phyloP scores from a whole-genome alignment of 2,888 invertebrate genomes.

The Aricia artaxerxes region DNA sequence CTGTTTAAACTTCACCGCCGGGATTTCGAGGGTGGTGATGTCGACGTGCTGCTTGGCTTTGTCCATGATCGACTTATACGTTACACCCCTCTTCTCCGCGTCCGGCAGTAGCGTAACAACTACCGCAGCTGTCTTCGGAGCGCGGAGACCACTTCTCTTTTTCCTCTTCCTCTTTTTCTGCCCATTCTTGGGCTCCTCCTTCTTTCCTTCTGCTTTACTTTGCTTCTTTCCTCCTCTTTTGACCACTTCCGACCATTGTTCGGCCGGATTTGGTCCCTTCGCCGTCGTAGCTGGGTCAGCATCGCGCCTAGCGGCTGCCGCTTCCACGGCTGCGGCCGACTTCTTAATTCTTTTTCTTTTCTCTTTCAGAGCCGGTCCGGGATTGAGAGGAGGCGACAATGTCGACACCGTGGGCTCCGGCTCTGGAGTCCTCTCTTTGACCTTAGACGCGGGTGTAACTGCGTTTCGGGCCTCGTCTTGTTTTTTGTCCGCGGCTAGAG shows the following conservation, averaged over 20 bases:
- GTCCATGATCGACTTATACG: neutral
- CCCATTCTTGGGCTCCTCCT: neutral
- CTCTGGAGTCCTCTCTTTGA: neutral
- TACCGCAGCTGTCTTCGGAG: neutral
- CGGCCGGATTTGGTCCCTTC: no score
- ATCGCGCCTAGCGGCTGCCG: neutral
- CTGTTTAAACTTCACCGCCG: no score
- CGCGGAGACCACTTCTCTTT: neutral
- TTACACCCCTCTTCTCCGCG: neutral
- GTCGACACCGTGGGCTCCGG: neutral
- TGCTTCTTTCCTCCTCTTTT: neutral
- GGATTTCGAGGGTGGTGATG: no score
- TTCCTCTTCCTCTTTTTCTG: neutral
- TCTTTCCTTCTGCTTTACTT: neutral
- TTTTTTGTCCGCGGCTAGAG: neutral
- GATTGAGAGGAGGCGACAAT: no score
- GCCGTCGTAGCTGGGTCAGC: neutral
- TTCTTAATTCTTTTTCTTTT: neutral
- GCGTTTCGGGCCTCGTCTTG: neutral
- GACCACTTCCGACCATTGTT: neutral
- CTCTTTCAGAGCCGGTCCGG: neutral
- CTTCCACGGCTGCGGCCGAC: neutral
- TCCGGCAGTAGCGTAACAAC: neutral
- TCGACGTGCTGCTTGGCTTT: neutral
- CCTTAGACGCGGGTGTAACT: neutral